phyloP scores from a whole-genome alignment of 2,113 vertebrate genomes.

The Coturnix japonica region DNA sequence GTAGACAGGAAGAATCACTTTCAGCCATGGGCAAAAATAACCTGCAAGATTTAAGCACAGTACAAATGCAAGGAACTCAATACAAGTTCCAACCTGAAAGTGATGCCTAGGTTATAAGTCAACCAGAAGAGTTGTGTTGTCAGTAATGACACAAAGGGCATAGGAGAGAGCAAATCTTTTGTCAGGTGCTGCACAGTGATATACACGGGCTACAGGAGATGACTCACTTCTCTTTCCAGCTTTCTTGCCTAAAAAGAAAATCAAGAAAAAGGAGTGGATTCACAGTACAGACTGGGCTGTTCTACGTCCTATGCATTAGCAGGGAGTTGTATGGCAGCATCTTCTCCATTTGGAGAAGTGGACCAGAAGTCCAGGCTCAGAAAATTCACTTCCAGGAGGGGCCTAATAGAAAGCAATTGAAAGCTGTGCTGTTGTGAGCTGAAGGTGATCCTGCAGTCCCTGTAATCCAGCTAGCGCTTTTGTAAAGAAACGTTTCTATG shows the following conservation, averaged over 20 bases:
- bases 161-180: background rate
- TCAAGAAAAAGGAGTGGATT: background rate
- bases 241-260: background rate
- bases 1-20: background rate
- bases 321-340: background rate
- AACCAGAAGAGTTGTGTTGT: background rate
- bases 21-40: background rate
- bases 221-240: background rate
- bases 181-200: background rate
- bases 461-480: background rate
- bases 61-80: background rate
- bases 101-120: background rate
- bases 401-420: background rate
- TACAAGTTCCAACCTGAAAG: background rate
- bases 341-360: background rate
- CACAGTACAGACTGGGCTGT: background rate
- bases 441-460: background rate
- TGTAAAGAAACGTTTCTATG: background rate
- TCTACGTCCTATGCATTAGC: background rate
- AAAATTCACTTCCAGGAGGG: background rate
- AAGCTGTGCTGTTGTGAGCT: background rate
- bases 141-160: background rate
- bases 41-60: background rate
- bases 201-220: background rate
- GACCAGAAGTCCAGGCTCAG: background rate